phyloP scores from a whole-genome alignment of 2,113 vertebrate genomes.

The Prinia subflava region DNA sequence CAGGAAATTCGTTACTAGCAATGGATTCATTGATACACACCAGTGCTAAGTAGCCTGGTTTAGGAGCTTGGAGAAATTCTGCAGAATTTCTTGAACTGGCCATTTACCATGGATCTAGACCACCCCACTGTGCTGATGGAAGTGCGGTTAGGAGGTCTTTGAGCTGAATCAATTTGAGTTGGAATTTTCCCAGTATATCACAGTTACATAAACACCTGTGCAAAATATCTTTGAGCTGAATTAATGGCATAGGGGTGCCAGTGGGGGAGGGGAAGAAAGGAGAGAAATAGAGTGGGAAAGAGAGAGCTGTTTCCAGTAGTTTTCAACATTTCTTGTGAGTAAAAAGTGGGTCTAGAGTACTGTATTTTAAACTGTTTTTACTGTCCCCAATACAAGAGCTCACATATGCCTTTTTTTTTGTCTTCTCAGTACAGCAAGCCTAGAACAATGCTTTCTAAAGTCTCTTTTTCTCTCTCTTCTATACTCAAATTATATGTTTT shows the following conservation, averaged over 20 bases:
- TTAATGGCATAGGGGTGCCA: neutral
- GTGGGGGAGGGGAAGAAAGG: neutral
- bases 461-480: neutral
- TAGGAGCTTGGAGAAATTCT: neutral
- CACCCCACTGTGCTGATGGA: slow-evolving; percentile 1
- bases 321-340: neutral
- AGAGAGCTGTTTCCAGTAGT: neutral
- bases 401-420: neutral
- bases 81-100: neutral
- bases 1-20: neutral
- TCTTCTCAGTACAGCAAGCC: neutral
- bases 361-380: neutral
- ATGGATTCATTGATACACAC: neutral
- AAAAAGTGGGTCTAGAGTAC: neutral
- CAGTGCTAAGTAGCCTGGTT: neutral
- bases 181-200: slow-evolving; percentile 55
- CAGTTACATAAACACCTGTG: slow-evolving; percentile 50
- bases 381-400: neutral
- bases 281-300: neutral
- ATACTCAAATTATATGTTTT: neutral
- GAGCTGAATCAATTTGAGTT: slow-evolving; percentile 10
- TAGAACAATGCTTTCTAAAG: neutral
- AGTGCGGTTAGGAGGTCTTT: slow-evolving; percentile 2
- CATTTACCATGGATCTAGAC: neutral
- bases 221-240: slow-evolving; percentile 45